Base-by-base conservation (phyloP, 2,888 invertebrate species). In the Ormyrus pomaceus region DNA sequence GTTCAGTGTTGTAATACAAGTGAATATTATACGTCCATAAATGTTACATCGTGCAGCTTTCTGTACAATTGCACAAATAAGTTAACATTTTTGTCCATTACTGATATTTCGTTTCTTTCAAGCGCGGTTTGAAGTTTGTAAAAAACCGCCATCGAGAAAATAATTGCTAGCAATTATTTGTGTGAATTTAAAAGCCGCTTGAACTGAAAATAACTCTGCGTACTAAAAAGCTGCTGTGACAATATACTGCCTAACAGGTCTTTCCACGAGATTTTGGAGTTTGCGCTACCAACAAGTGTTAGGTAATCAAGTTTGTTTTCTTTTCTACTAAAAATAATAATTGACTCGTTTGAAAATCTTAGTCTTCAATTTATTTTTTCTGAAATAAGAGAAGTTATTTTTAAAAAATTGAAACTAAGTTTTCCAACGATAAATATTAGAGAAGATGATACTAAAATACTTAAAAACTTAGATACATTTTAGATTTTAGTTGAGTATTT, bases 221-320 rank as follows among this genome's bases (percentile, higher is more conserved):
- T 77, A 79, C 85, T 87, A 86, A 87, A 34, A 84, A 85, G 85
- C 84, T 83, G 85, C 84, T 86, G 84, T 86, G 86, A 86, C 85
- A 86, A 83, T 87, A 66, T 59, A 72, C 77, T 82, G 78, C 86
- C 86, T 86, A 86, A 86, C 88, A 89, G 89, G 88, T 88, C 88
- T 89, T 87, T 87, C 83, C 88, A 84, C 86, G 86, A 86, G 88
- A 88, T 86, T 88, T 87, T 84, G 89, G 89, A 89, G 86, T 87
- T 84, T 87, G 83, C 64, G 85, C 88, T 79, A 86, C 87, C 84
- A 87, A 87, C 86, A 86, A 87, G 76, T 86, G 88, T 86, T 89
- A 88, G 82, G 82, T 82, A 82, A 82, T 65, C 46, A 61, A 59
- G 7, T 73, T 68, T 62, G 34, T 34, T 34, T 34, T 34, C 4